phyloP scores from a whole-genome alignment of 2,797 vertebrate species.

The Lemur catta region DNA sequence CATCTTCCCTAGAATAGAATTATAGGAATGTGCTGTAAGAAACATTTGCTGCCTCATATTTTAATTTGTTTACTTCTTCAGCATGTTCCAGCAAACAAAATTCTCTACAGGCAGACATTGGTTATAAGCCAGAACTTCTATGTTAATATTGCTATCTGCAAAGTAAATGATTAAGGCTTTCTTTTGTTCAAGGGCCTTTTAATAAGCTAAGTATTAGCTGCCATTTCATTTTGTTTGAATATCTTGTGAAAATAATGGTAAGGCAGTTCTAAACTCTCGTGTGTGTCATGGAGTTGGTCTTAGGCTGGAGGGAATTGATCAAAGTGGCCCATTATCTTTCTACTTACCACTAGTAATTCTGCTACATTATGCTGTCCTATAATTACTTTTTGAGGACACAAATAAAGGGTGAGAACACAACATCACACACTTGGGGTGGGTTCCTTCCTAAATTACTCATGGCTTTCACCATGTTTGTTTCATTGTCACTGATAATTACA shows the following conservation, averaged over 20 bases:
- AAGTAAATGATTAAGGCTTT: background rate
- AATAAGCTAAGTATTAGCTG: background rate
- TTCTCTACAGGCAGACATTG: background rate
- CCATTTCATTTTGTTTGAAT: background rate
- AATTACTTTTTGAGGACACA: background rate
- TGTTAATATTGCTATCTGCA: background rate
- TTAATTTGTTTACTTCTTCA: background rate
- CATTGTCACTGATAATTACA: constrained; percentile 44
- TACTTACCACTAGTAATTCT: background rate
- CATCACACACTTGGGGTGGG: background rate
- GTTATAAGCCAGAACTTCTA: background rate
- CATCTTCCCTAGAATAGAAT: background rate
- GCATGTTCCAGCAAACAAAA: background rate
- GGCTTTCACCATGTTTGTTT: constrained; percentile 58
- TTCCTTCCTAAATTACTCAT: constrained; percentile 48
- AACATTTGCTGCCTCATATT: background rate
- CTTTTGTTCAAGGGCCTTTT: background rate
- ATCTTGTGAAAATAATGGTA: background rate
- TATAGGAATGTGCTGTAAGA: background rate
- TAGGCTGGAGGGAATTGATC: background rate
- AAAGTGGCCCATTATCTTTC: background rate
- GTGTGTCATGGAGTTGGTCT: background rate
- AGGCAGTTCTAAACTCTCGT: background rate
- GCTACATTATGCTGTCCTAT: background rate
- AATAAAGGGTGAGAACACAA: background rate